phyloP scores from a whole-genome alignment of 2,113 vertebrate species.

The Ploceus nigricollis region DNA sequence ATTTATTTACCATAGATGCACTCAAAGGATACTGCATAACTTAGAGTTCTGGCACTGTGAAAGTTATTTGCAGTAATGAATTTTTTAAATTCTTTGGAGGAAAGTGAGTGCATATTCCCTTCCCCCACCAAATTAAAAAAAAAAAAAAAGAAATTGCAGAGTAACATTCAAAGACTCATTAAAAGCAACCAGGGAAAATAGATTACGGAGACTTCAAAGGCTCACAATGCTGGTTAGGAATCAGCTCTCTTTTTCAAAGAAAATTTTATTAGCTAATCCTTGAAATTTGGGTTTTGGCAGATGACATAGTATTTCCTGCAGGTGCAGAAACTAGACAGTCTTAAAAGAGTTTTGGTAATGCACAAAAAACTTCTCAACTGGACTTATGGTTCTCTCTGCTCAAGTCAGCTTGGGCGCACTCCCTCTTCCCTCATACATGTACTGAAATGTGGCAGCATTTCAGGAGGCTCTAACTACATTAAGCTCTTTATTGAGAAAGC shows the following conservation, averaged over 20 bases:
- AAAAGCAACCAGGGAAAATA: conserved; percentile 61
- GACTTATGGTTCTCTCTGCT: not conserved
- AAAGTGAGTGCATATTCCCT: not conserved
- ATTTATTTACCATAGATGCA: conserved; percentile 8
- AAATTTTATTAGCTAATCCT: conserved; percentile 65
- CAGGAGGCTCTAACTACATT: not conserved
- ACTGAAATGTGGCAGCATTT: not conserved
- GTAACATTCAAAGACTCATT: conserved; percentile 56
- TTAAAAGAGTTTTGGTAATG: conserved; percentile 29
- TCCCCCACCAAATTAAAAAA: not conserved
- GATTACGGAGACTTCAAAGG: conserved; percentile 59
- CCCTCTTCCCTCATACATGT: not conserved
- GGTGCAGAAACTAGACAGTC: conserved; percentile 31
- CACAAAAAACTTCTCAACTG: not conserved
- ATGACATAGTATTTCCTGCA: conserved; percentile 60
- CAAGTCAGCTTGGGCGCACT: not conserved
- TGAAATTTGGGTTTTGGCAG: conserved; percentile 60
- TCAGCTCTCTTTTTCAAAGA: conserved; percentile 58
- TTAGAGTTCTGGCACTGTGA: not conserved
- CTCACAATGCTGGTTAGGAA: conserved; percentile 29
- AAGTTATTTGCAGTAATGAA: conserved; percentile 34
- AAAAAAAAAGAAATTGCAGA: not conserved
- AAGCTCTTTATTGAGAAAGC: not conserved
- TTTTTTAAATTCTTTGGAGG: conserved; percentile 27
- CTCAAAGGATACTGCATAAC: conserved; percentile 1